Percentiles rank a stretch among this genome's conserved stretches.
Conservation (phyloP, 2,888 invertebrate species). For the Zygogramma bicolorata region DNA sequence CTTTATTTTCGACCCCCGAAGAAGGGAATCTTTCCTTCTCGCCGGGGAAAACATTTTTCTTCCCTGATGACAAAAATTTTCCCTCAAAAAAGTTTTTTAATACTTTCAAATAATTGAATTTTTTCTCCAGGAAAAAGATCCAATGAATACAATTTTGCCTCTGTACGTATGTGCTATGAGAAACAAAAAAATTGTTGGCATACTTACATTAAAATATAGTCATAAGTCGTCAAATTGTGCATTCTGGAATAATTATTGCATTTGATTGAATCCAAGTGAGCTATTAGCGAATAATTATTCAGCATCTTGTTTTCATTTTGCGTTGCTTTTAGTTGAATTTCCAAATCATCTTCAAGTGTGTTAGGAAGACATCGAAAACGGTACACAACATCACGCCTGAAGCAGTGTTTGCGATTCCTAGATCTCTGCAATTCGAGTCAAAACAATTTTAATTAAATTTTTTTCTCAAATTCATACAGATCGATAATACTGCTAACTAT, state of each 20-base stretch:
- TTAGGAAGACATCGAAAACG: conserved; percentile 4
- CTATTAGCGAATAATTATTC: background rate
- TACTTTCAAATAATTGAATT: no score
- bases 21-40: no score
- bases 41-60: no score
- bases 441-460: background rate
- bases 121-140: no score
- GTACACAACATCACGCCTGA: background rate
- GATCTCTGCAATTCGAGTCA: background rate
- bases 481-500: no score
- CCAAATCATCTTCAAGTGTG: background rate
- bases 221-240: background rate
- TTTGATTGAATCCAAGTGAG: background rate
- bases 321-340: background rate
- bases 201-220: conserved; percentile 5
- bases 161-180: no score
- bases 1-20: no score
- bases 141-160: no score
- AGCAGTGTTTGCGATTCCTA: background rate
- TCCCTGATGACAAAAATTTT: no score
- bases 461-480: no score
- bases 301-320: background rate
- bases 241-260: background rate
- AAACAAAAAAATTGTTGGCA: no score
- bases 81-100: no score